Percentiles rank a stretch among this genome's conserved stretches.
Conservation (phyloP, 1,140 invertebrate genomes). For the Holotrichia oblita region DNA sequence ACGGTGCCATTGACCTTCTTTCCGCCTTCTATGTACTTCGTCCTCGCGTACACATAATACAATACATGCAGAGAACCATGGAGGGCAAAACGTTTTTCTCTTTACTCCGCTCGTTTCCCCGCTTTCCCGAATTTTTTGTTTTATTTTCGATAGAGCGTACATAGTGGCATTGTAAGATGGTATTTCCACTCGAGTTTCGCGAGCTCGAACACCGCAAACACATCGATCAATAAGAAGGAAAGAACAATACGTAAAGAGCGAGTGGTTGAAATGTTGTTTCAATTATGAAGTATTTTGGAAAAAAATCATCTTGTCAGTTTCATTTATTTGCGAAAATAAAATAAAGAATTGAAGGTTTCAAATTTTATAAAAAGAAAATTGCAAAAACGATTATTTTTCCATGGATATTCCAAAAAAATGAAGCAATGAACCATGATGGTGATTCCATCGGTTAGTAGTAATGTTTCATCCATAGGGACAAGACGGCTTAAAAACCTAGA, state of each 20-base stretch:
- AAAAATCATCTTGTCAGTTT: not conserved
- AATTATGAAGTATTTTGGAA: not conserved
- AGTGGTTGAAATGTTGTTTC: too few species aligned
- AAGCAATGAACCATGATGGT: too few species aligned
- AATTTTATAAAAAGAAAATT: too few species aligned
- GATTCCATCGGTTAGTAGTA: too few species aligned
- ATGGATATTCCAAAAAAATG: too few species aligned
- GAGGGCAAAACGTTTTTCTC: not conserved
- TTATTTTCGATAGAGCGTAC: not conserved
- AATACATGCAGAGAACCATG: not conserved
- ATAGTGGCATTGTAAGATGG: not conserved
- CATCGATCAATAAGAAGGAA: not conserved
- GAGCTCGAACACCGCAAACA: not conserved
- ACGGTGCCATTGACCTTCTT: slow-evolving; percentile 6
- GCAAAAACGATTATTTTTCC: too few species aligned
- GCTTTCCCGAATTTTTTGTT: not conserved
- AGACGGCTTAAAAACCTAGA: too few species aligned
- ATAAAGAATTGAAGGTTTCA: too few species aligned
- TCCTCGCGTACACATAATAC: not conserved
- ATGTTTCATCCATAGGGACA: too few species aligned
- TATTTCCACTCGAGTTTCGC: not conserved
- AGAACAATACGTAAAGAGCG: not conserved
- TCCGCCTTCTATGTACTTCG: not conserved
- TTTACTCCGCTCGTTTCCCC: not conserved
- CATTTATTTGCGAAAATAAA: too few species aligned